Evolutionary conservation across 1,140 invertebrate genomes (phyloP), one percentile per base, ranked within the genome.

Genomic region (Ladona fulva): DNA sequence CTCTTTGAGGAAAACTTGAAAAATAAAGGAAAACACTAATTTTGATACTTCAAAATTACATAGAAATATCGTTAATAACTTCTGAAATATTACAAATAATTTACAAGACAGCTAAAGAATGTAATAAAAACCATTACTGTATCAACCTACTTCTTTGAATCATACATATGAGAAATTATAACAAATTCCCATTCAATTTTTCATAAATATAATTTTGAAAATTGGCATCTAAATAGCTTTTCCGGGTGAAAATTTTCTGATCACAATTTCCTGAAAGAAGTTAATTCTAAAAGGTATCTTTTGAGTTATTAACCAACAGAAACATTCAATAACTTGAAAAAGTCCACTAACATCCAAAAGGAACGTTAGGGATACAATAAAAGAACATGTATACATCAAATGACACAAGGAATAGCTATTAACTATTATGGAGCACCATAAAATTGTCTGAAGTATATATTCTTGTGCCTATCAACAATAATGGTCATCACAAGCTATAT

Each of bases 391-490:
- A 22, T 19, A 66, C 29, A 66, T 22, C 52, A 66, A 66, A 22
- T 66, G 52, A 66, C 52, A 66, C 14, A 12, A 66, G 52, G 52
- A 66, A 66, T 66, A 19, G 16, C n/a, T 66, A 19, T 22, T 5
- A 12, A 16, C 16, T 66, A 66, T 22, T 6, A 66, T 66, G 52
- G 52, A 66, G 52, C 52, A 66, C 52, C 52, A 66, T 16, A 66
- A 66, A 10, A 66, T 66, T 12, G 52, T 66, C 16, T 16, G 16
- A 66, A 66, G 52, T 66, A 66, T 66, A 66, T 66, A 66, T 66
- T 22, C 52, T 66, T 66, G n/a, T 66, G 52, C n/a, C 52, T 66
- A 66, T 22, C 52, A 66, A 66, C 52, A 66, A 66, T 66, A 66
- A 66, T 19, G n/a, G n/a, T 66, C 52, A 66, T 66, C 52, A 66